phyloP scores from a whole-genome alignment of 2,888 invertebrate species.

The Melieria picta region DNA sequence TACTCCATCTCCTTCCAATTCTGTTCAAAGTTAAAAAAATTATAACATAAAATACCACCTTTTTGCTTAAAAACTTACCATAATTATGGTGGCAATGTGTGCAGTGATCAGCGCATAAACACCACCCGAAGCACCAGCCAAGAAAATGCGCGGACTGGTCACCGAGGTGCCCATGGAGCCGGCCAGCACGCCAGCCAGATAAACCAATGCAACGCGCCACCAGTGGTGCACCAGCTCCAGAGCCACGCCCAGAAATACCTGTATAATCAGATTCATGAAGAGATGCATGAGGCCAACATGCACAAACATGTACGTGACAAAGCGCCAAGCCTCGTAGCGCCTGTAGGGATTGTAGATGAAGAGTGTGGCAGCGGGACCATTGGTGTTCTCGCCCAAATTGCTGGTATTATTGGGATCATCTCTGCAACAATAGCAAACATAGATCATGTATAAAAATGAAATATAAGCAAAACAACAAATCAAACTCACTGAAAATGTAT shows the following conservation, averaged over 20 bases:
- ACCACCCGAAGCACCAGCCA: conserved; percentile 95
- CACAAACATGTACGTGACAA: conserved; percentile 94
- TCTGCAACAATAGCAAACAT: conserved; percentile 44
- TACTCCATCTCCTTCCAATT: conserved; percentile 99
- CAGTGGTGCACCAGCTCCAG: conserved; percentile 96
- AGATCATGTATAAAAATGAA: too few species aligned
- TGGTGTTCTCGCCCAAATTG: conserved; percentile 65
- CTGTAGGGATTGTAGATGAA: conserved; percentile 90
- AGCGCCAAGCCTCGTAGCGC: conserved; percentile 92
- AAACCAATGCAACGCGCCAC: conserved; percentile 89
- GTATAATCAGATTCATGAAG: conserved; percentile 89
- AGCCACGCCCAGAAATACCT: conserved; percentile 91
- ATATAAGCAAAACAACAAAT: neutral
- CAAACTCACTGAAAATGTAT: conserved; percentile 62
- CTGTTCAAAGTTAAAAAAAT: conserved; percentile 65
- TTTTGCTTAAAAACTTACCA: conserved; percentile 65
- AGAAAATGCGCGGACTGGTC: conserved; percentile 79
- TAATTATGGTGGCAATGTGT: conserved; percentile 89
- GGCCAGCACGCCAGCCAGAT: conserved; percentile 84
- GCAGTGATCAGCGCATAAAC: conserved; percentile 94
- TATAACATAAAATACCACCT: neutral
- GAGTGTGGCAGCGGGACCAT: conserved; percentile 82
- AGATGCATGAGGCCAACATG: conserved; percentile 92
- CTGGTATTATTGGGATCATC: conserved; percentile 62
- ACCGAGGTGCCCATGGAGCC: conserved; percentile 87